These are phyloP conservation scores for Aegotheles bennettii DNA, from an alignment of 2,113 vertebrate genomes.

Conservation along the genomic window DNA sequence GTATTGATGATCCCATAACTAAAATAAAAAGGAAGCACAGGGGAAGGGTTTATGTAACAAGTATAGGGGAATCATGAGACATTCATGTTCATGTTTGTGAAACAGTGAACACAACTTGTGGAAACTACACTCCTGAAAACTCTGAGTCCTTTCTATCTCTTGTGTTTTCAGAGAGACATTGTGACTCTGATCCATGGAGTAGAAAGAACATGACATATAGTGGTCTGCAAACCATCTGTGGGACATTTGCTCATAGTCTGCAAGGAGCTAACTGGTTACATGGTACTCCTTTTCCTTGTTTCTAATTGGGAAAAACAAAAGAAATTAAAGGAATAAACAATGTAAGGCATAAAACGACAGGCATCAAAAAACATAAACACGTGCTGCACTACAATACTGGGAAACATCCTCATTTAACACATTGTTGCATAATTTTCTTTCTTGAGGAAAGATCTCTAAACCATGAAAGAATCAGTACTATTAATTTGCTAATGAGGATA, in stretches of 20 bases:
- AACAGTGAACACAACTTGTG: background rate
- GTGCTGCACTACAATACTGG: background rate
- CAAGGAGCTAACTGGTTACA: background rate
- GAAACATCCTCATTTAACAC: background rate
- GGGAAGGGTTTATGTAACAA: too few species aligned
- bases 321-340: background rate
- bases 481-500: background rate
- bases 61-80: fast-evolving
- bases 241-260: background rate
- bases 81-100: fast-evolving
- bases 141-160: background rate
- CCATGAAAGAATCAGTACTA: background rate
- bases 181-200: background rate
- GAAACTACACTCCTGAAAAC: background rate
- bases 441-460: background rate
- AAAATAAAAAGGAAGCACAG: background rate
- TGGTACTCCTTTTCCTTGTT: background rate
- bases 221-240: background rate
- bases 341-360: background rate
- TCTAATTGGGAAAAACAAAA: background rate
- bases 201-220: background rate
- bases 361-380: background rate
- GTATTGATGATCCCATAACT: fast-evolving
- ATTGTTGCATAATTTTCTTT: too few species aligned
- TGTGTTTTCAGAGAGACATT: background rate